A percentile compares a stretch with the other conserved stretches of the same genome.
Conservation (phyloP, 37 sponge, comb jelly and placozoan genomes). For the Haliclona indistincta region DNA sequence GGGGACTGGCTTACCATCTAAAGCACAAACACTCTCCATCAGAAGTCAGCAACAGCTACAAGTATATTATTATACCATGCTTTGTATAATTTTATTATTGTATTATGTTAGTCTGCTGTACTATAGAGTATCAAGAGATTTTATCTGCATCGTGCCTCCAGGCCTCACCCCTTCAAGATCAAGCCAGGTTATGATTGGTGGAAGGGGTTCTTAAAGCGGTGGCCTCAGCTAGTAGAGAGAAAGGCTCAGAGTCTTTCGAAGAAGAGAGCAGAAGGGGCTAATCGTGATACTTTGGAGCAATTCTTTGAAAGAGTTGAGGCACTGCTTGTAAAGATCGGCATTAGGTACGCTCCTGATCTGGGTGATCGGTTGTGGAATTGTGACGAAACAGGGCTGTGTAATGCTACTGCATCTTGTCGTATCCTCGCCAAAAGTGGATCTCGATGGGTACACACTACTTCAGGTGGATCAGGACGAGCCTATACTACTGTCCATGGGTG, state of each 20-base stretch:
- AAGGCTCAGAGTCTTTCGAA: constrained; percentile 10
- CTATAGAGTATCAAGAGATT: too few species aligned
- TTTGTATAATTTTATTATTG: too few species aligned
- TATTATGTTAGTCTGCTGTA: too few species aligned
- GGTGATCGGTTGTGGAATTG: constrained; percentile 5
- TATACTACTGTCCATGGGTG: too few species aligned
- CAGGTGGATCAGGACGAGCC: neutral
- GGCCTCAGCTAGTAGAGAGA: constrained; percentile 10
- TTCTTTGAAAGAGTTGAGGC: constrained; percentile 3
- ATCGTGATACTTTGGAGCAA: neutral
- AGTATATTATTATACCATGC: too few species aligned
- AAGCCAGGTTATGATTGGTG: too few species aligned
- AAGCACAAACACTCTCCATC: too few species aligned
- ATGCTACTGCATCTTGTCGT: neutral
- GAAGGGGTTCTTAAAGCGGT: neutral
- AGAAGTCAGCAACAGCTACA: too few species aligned
- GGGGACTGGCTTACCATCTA: too few species aligned
- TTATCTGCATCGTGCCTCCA: too few species aligned
- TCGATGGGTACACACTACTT: constrained; percentile 4
- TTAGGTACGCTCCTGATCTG: neutral
- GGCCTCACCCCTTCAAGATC: neutral
- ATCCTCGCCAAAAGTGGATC: neutral
- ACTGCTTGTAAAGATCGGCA: neutral
- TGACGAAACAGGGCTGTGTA: neutral
- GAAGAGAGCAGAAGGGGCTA: constrained; percentile 6